Conservation (phyloP, 2,888 invertebrate genomes). For the Agrotis segetum region DNA sequence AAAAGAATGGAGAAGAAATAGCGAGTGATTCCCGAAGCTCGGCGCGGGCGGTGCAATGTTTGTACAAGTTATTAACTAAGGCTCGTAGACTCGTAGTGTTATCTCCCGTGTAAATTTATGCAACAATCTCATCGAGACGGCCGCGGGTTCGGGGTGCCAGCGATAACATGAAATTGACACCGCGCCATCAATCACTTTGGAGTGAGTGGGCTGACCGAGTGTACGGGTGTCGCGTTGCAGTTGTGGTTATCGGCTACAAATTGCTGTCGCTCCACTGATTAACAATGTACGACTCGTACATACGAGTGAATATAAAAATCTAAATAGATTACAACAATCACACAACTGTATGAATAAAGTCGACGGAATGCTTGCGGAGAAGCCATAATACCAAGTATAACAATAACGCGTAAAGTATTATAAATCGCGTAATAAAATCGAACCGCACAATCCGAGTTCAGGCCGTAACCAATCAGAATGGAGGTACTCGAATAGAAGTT, state of each 20-base stretch:
- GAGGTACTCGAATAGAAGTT: slow-evolving; percentile 66
- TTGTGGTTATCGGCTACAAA: slow-evolving; percentile 88
- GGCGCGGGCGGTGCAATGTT: slow-evolving; percentile 51
- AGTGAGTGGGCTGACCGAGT: slow-evolving; percentile 81
- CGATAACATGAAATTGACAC: slow-evolving; percentile 86
- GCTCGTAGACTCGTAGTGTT: slow-evolving; percentile 43
- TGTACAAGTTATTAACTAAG: slow-evolving; percentile 62
- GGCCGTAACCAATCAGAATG: slow-evolving; percentile 57
- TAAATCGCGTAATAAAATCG: slow-evolving; percentile 71
- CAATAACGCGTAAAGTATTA: slow-evolving; percentile 71
- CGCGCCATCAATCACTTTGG: slow-evolving; percentile 84
- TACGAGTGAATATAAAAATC: slow-evolving; percentile 62
- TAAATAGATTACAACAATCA: slow-evolving; percentile 71
- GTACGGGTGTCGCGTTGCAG: slow-evolving; percentile 83
- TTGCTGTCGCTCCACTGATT: slow-evolving; percentile 84
- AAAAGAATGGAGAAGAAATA: slow-evolving; percentile 67
- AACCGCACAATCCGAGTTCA: slow-evolving; percentile 66
- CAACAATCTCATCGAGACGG: slow-evolving; percentile 74
- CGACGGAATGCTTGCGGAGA: slow-evolving; percentile 56
- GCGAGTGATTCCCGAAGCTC: slow-evolving; percentile 60
- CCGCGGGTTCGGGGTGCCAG: slow-evolving; percentile 75
- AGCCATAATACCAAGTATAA: slow-evolving; percentile 68
- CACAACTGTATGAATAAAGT: slow-evolving; percentile 65
- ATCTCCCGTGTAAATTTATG: slow-evolving; percentile 71
- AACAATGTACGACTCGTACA: slow-evolving; percentile 74